Conservation (phyloP, 2,113 vertebrate species). For the Proteles cristata region DNA sequence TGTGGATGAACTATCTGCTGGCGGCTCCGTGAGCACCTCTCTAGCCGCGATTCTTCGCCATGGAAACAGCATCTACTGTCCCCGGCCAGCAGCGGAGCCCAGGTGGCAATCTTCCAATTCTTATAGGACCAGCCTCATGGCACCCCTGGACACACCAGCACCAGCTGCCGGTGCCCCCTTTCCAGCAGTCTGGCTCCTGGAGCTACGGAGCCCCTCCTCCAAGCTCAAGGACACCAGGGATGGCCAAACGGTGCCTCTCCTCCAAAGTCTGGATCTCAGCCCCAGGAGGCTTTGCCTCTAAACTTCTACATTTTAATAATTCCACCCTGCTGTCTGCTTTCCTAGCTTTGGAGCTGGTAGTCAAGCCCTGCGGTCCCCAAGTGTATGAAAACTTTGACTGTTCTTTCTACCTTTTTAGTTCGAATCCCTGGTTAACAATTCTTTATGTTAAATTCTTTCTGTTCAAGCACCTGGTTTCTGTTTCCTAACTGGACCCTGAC, state of each 20-base stretch:
- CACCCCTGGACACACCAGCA: neutral
- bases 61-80: too few relatives aligned
- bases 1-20: neutral
- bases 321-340: neutral
- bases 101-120: neutral
- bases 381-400: neutral
- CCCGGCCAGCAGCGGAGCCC: too few relatives aligned
- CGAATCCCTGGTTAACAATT: neutral
- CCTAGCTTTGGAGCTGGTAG: neutral
- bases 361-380: neutral
- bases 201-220: neutral
- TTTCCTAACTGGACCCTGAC: neutral
- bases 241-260: neutral
- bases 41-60: rapidly evolving
- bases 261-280: neutral
- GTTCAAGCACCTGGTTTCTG: neutral
- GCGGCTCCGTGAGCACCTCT: too few relatives aligned
- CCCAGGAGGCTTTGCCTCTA: neutral
- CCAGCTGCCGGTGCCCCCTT: neutral
- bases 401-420: neutral
- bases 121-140: neutral
- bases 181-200: neutral
- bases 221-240: neutral
- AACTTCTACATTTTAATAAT: neutral
- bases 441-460: neutral